These are phyloP conservation scores for Schizopygopsis pylzovi DNA, from an alignment of 2,797 vertebrate genomes.

Conservation along the genomic window DNA sequence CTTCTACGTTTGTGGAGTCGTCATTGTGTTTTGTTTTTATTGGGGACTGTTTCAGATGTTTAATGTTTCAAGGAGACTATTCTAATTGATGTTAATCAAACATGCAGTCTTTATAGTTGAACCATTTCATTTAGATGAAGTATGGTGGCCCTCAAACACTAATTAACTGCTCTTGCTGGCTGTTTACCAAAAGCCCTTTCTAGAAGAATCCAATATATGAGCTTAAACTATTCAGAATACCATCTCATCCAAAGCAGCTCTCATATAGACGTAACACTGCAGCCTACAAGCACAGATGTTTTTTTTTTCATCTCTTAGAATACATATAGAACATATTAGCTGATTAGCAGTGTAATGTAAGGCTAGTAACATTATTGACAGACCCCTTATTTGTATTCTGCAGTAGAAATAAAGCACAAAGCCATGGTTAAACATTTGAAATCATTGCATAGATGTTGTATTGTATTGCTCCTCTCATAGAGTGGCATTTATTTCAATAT, in stretches of 20 bases:
- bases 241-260: neutral
- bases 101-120: neutral
- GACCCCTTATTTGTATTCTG: neutral
- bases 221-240: neutral
- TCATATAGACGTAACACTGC: neutral
- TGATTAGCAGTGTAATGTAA: neutral
- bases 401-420: neutral
- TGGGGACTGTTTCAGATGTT: neutral
- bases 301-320: neutral
- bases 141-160: constrained; percentile 16
- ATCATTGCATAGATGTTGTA: neutral
- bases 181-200: neutral
- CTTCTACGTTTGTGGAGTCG: neutral
- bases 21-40: neutral
- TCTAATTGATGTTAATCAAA: constrained; percentile 4
- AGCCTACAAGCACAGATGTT: neutral
- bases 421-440: neutral
- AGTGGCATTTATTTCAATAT: constrained; percentile 46
- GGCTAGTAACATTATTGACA: neutral
- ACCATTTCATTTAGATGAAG: neutral
- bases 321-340: neutral
- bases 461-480: constrained; percentile 3
- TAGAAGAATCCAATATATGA: neutral
- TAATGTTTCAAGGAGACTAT: constrained; percentile 9
- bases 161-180: neutral